These are phyloP conservation scores for Bradypus variegatus DNA, from an alignment of 2,797 vertebrate genomes.

Conservation along the genomic window DNA sequence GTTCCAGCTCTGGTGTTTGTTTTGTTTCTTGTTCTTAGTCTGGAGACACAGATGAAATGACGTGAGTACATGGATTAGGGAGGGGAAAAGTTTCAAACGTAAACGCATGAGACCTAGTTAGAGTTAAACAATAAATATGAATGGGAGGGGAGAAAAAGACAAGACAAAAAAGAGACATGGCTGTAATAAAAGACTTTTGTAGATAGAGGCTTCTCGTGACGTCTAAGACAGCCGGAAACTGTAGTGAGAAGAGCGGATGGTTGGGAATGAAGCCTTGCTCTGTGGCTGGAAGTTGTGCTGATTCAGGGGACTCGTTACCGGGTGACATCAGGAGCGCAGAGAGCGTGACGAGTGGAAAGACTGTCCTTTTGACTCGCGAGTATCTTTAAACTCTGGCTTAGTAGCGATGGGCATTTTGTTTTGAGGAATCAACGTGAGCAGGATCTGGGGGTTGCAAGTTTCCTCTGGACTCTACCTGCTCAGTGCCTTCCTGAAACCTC, in stretches of 20 bases:
- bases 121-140: neutral
- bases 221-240: neutral
- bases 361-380: neutral
- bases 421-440: neutral
- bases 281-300: neutral
- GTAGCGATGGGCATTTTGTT: neutral
- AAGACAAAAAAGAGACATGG: neutral
- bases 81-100: neutral
- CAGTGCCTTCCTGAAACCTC: neutral
- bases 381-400: neutral
- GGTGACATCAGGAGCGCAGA: neutral
- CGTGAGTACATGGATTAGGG: too few relatives aligned
- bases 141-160: neutral
- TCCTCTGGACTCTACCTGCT: neutral
- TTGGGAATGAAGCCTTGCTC: neutral
- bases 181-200: neutral
- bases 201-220: neutral
- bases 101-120: neutral
- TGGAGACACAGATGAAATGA: neutral
- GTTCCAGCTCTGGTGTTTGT: neutral
- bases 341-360: neutral
- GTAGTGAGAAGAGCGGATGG: neutral
- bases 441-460: neutral
- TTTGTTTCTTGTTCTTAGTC: neutral
- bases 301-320: neutral